Conservation (phyloP, 2,113 vertebrate genomes). For the Stigmatopora nigra region DNA sequence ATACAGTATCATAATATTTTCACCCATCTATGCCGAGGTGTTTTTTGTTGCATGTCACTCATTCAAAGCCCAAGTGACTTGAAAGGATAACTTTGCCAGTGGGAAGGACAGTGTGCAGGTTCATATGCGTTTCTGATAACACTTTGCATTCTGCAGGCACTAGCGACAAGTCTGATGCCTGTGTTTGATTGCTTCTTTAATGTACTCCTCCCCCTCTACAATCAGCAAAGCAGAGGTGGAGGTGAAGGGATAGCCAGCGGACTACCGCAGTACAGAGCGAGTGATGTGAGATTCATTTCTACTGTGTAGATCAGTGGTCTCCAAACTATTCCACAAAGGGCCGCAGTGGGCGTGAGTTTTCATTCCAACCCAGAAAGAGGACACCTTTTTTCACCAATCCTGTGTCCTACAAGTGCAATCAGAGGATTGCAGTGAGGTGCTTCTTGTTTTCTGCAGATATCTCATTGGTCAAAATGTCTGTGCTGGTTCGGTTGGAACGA, state of each 20-base stretch:
- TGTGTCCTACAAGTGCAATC: too few relatives aligned
- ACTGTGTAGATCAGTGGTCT: slow-evolving; percentile 5
- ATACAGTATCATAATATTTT: slow-evolving; percentile 21
- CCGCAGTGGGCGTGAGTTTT: too few relatives aligned
- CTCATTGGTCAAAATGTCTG: too few relatives aligned
- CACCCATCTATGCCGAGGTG: slow-evolving; percentile 24
- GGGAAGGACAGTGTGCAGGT: slow-evolving; percentile 65
- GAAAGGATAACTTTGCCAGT: slow-evolving; percentile 71
- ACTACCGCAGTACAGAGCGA: slow-evolving; percentile 14
- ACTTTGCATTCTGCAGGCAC: slow-evolving; percentile 62
- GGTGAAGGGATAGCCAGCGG: slow-evolving; percentile 28
- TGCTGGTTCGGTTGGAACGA: too few relatives aligned
- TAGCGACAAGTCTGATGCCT: slow-evolving; percentile 53
- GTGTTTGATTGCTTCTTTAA: slow-evolving; percentile 60
- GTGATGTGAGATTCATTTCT: slow-evolving; percentile 29
- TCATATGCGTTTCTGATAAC: slow-evolving; percentile 56
- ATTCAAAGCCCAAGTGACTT: slow-evolving; percentile 53
- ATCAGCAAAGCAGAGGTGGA: slow-evolving; percentile 22
- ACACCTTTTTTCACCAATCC: too few relatives aligned
- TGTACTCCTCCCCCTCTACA: slow-evolving; percentile 37
- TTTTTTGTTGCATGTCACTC: slow-evolving; percentile 53
- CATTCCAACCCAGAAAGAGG: too few relatives aligned
- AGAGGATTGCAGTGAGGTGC: too few relatives aligned
- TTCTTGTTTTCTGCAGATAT: too few relatives aligned
- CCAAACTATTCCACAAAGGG: too few relatives aligned